Base-by-base conservation (phyloP, 1,140 invertebrate genomes). In the Anastatus disparis region DNA sequence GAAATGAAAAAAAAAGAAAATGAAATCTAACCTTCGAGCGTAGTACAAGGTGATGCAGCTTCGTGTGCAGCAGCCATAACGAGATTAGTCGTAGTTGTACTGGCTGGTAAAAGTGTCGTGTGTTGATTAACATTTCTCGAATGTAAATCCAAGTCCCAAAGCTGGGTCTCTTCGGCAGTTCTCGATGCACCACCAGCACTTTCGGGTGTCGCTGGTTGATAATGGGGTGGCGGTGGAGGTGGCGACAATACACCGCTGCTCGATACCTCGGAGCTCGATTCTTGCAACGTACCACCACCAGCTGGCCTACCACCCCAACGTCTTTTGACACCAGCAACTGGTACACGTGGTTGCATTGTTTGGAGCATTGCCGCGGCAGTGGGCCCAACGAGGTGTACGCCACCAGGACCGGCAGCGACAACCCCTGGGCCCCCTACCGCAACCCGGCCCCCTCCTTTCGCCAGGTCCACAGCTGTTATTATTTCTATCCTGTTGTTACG, bases 161-260 rank as follows among this genome's bases (percentile, higher is more conserved):
- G 87, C 74, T 95, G 93, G 50, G 94, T 87, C 73, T 94, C 93
- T 59, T 92, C 90, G 78, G 93, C 86, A 79, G 92, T 84, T 80
- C 90, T 86, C 53, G 88, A 88, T 89, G 67, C 10, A 7, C 17
- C 46, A 0, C 59, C 70, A 12, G 75, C 91, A 90, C 74, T 86
- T 84, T 75, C 81, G 4, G 93, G 91, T 59, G 91, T 90, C 17
- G 90, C 89, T 1, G 91, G 91, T 70, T 82, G 79, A 72, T 81
- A 81, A 62, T 81, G 79, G 2, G 77, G 78, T 0, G 40, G 27
- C 0, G 52, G 55, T 4, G 35, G 62, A 0, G 80, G 81, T 20
- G 82, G 81, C 56, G 84, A 83, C 13, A 83, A 67, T 0, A 81
- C 81, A 40, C 80, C 78, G 61, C 82, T 82, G 72, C 82, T 84